Evolutionary conservation across 2,113 vertebrate genomes (phyloP).

Genomic region (Chascanopsetta lugubris): DNA sequence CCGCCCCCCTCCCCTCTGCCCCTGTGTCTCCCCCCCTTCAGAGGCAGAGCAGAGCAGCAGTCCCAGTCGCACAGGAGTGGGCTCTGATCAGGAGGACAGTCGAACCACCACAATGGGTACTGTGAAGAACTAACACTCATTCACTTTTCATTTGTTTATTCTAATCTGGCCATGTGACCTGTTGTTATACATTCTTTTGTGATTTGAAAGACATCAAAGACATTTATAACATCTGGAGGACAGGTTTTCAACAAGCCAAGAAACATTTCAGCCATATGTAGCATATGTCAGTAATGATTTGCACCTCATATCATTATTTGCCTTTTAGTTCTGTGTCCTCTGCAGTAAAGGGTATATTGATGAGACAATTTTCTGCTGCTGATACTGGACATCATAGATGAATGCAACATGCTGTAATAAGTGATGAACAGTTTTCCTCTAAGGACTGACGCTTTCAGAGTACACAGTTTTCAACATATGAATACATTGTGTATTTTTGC

Average conservation of each 20-base stretch:
- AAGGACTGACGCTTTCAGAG: no score
- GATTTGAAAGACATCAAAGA: not conserved
- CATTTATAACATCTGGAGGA: not conserved
- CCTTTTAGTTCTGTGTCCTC: not conserved
- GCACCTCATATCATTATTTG: not conserved
- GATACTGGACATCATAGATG: not conserved
- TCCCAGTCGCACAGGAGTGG: conserved; percentile 86
- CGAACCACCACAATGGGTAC: conserved; percentile 92
- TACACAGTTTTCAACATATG: not conserved
- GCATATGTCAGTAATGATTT: not conserved
- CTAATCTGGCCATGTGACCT: not conserved
- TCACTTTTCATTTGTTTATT: not conserved
- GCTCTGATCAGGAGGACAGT: conserved; percentile 94
- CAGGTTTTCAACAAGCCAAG: not conserved
- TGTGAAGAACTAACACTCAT: conserved; percentile 20
- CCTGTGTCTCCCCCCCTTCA: conserved; percentile 58
- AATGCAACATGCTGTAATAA: not conserved
- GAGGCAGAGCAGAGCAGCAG: conserved; percentile 92
- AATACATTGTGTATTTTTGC: not conserved
- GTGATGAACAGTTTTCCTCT: not conserved
- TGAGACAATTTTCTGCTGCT: not conserved
- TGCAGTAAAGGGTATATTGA: not conserved
- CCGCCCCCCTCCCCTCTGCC: not conserved
- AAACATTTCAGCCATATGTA: not conserved
- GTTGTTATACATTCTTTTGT: not conserved